phyloP scores from a whole-genome alignment of 2,797 vertebrate species.

The Pantherophis vulpinus region DNA sequence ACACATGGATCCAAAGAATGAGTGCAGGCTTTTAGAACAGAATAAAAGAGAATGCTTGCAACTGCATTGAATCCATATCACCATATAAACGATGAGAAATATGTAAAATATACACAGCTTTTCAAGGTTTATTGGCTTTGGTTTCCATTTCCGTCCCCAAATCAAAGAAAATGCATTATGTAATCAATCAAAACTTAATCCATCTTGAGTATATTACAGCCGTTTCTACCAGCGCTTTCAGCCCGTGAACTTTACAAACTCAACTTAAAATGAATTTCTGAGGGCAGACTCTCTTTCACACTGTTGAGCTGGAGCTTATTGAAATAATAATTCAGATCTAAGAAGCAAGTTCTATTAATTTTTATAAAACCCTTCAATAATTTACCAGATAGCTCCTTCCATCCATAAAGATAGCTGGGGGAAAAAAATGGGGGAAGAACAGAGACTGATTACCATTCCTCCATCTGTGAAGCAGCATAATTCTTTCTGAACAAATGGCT shows the following conservation, averaged over 20 bases:
- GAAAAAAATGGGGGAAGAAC: no score
- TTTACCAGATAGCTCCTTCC: constrained; percentile 12
- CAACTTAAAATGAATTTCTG: constrained; percentile 1
- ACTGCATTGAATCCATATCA: background rate
- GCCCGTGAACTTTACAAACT: background rate
- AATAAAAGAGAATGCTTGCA: background rate
- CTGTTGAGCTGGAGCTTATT: constrained; percentile 5
- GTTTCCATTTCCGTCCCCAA: background rate
- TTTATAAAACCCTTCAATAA: constrained; percentile 23
- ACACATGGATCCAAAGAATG: background rate
- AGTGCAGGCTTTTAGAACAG: background rate
- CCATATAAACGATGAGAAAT: background rate
- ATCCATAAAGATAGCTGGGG: constrained; percentile 1
- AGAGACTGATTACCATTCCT: background rate
- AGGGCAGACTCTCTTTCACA: constrained; percentile 1
- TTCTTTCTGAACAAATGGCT: background rate
- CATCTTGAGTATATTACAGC: background rate
- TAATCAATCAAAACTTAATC: constrained; percentile 7
- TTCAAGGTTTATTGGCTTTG: background rate
- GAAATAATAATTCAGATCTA: constrained; percentile 34
- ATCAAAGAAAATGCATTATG: background rate
- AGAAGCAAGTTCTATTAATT: constrained; percentile 20
- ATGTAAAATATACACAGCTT: background rate
- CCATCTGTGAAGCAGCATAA: background rate
- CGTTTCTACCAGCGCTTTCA: background rate